These are phyloP conservation scores for Pristionchus exspectatus DNA, from an alignment of 2,888 invertebrate genomes.

Conservation along the genomic window DNA sequence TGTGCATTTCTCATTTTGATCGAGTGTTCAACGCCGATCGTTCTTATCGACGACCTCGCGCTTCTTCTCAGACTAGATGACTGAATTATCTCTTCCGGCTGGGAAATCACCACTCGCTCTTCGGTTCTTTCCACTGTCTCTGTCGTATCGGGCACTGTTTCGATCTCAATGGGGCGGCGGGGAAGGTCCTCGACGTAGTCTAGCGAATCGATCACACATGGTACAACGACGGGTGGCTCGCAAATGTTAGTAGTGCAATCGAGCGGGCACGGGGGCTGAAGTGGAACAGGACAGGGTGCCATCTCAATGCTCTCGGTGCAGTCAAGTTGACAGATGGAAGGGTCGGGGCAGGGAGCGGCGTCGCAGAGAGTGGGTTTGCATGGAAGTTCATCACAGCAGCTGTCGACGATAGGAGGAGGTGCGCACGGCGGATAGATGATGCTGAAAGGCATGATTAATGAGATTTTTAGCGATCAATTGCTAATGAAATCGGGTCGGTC, in stretches of 20 bases:
- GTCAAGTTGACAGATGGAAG: not conserved
- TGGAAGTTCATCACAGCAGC: not conserved
- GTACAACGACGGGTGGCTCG: not conserved
- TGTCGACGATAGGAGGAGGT: not conserved
- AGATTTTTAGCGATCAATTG: too few species aligned
- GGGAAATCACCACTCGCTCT: not conserved
- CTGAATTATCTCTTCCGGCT: not conserved
- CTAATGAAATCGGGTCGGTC: too few species aligned
- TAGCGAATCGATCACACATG: not conserved
- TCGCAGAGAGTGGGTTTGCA: not conserved
- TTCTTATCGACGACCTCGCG: not conserved
- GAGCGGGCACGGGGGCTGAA: not conserved
- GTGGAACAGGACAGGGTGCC: not conserved
- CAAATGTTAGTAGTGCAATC: not conserved
- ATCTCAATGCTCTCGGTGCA: not conserved
- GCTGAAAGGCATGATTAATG: not conserved
- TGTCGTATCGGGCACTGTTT: not conserved
- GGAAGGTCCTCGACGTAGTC: not conserved
- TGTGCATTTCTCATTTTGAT: conserved; percentile 1
- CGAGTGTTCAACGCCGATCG: not conserved
- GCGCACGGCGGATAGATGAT: not conserved
- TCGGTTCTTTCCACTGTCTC: not conserved
- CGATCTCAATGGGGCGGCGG: not conserved
- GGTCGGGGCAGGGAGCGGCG: not conserved
- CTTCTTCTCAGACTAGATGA: not conserved